phyloP scores from a whole-genome alignment of 2,797 vertebrate species.

The Danio albolineatus region DNA sequence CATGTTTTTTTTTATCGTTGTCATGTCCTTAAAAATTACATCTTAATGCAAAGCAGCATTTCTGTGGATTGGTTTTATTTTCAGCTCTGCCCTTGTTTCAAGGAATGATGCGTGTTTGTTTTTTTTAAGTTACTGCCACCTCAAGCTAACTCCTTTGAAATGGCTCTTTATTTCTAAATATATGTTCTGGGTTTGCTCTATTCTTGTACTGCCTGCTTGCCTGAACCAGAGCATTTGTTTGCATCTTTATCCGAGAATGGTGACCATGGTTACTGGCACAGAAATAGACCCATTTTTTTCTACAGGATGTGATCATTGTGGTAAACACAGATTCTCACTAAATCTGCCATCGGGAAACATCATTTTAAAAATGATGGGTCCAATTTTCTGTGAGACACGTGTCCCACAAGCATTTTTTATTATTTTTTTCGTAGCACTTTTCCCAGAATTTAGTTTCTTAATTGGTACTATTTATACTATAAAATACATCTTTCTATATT shows the following conservation, averaged over 20 bases:
- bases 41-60: background rate
- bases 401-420: background rate
- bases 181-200: background rate
- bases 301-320: constrained; percentile 51
- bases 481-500: background rate
- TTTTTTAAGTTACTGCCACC: constrained; percentile 3
- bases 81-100: background rate
- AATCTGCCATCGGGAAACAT: background rate
- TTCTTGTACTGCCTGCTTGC: constrained; percentile 1
- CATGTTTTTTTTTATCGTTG: background rate
- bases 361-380: background rate
- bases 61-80: background rate
- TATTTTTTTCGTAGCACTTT: background rate
- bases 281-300: constrained; percentile 52
- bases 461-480: background rate
- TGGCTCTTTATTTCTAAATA: background rate
- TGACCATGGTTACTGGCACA: constrained; percentile 65
- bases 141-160: constrained; percentile 14
- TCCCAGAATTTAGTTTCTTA: background rate
- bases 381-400: background rate
- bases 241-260: constrained; percentile 37
- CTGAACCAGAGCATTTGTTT: constrained; percentile 25
- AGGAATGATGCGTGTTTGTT: background rate
- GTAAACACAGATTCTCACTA: constrained; percentile 10
- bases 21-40: background rate